Percentiles rank a stretch among this genome's conserved stretches.
These are phyloP conservation scores for Myopa testacea DNA, from an alignment of 2,888 invertebrate species.

Conservation along the genomic window DNA sequence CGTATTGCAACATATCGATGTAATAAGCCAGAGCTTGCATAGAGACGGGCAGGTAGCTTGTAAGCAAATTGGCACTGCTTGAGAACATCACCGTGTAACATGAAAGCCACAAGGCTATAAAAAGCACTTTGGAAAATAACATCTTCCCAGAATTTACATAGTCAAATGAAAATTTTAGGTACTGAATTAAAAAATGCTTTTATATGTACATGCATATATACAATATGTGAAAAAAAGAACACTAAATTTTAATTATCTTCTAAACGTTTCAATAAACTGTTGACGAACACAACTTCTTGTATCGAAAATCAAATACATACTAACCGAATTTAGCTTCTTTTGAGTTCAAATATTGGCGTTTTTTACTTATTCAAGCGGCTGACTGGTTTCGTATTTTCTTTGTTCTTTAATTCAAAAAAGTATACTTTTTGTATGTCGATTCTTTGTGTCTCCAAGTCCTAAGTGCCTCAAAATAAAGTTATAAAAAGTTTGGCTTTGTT, in stretches of 20 bases:
- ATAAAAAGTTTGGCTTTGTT: too few relatives aligned
- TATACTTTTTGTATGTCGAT: not conserved
- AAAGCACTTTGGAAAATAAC: not conserved
- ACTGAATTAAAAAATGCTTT: not conserved
- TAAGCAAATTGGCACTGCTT: conserved; percentile 54
- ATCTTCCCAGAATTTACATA: conserved; percentile 3
- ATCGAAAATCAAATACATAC: conserved; percentile 30
- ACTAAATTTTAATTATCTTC: not conserved
- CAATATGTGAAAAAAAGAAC: too few relatives aligned
- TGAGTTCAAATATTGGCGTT: conserved; percentile 8
- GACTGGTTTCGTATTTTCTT: conserved; percentile 25
- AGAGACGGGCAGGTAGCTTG: conserved; percentile 65
- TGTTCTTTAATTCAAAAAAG: not conserved
- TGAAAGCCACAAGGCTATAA: not conserved
- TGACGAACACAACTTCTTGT: conserved; percentile 19
- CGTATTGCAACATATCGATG: conserved; percentile 67
- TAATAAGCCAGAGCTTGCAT: conserved; percentile 69
- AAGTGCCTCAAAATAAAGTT: too few relatives aligned
- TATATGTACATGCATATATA: too few relatives aligned
- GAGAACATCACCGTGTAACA: not conserved
- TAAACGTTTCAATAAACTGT: not conserved
- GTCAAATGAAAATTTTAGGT: not conserved
- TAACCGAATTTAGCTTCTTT: conserved; percentile 21
- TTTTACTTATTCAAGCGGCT: not conserved
- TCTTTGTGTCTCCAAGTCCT: not conserved